phyloP scores from a whole-genome alignment of 2,113 vertebrate genomes.

The Psilopogon haemacephalus region DNA sequence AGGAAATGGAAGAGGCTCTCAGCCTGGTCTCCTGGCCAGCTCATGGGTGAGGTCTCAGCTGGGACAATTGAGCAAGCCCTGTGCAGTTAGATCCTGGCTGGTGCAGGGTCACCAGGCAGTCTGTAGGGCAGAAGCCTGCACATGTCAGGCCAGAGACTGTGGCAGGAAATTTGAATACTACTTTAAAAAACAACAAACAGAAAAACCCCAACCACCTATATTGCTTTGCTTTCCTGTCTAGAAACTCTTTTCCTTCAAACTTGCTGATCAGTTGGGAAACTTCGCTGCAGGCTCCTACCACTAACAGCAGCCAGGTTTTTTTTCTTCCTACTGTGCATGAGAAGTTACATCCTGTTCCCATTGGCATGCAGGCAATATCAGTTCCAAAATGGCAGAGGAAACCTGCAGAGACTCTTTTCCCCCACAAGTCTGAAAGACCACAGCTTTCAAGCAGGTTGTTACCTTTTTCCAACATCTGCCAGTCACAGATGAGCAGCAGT shows the following conservation, averaged over 20 bases:
- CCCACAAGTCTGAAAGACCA: not conserved
- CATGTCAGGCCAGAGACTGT: not conserved
- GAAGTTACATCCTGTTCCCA: not conserved
- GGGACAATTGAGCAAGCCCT: not conserved
- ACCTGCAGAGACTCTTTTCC: not conserved
- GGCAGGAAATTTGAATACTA: not conserved
- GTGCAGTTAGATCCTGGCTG: not conserved
- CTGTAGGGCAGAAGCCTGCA: not conserved
- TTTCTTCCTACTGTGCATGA: not conserved
- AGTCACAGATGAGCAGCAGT: not conserved
- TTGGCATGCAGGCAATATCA: not conserved
- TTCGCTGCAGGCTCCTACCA: not conserved
- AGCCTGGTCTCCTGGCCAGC: accelerated
- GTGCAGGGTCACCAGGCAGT: not conserved
- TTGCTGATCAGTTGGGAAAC: not conserved
- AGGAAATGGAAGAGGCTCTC: not conserved
- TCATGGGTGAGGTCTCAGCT: not conserved
- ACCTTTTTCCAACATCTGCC: not conserved
- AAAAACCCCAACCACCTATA: not conserved
- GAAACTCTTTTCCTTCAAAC: not conserved
- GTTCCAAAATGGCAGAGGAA: not conserved
- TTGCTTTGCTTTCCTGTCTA: not conserved
- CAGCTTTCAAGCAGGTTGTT: not conserved
- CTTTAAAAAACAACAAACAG: not conserved
- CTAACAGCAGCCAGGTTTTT: not conserved